phyloP scores from a whole-genome alignment of 2,888 invertebrate genomes.

The Melieria crassipennis region DNA sequence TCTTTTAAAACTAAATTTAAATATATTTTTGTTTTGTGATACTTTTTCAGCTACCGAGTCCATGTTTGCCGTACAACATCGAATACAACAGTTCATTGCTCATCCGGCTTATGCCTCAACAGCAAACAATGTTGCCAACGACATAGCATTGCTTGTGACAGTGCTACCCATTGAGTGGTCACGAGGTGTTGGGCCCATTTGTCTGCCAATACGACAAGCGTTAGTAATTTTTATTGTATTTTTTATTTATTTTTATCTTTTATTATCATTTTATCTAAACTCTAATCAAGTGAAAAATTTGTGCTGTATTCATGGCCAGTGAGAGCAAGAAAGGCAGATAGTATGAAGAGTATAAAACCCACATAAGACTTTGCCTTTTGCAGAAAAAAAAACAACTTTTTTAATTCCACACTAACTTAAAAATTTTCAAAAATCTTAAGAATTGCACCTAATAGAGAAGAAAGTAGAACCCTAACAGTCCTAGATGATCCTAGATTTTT shows the following conservation, averaged over 20 bases:
- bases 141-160: conserved; percentile 69
- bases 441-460: too few species aligned
- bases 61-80: conserved; percentile 60
- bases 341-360: too few species aligned
- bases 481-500: too few species aligned
- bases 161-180: conserved; percentile 65
- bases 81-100: conserved; percentile 55
- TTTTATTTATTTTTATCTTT: not conserved
- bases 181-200: conserved; percentile 70
- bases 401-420: too few species aligned
- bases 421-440: too few species aligned
- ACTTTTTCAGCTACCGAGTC: conserved; percentile 48
- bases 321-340: too few species aligned
- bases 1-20: not conserved
- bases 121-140: conserved; percentile 58
- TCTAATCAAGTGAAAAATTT: too few species aligned
- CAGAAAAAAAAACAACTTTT: too few species aligned
- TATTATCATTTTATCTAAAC: not conserved
- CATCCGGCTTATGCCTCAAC: conserved; percentile 50
- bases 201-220: conserved; percentile 69
- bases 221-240: conserved; percentile 34
- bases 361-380: too few species aligned
- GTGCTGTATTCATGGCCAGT: too few species aligned
- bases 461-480: too few species aligned
- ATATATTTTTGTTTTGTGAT: not conserved